Percentiles rank a stretch among this genome's conserved stretches.
Conservation (phyloP, 1,140 invertebrate species). For the Protaetia brevitarsis region DNA sequence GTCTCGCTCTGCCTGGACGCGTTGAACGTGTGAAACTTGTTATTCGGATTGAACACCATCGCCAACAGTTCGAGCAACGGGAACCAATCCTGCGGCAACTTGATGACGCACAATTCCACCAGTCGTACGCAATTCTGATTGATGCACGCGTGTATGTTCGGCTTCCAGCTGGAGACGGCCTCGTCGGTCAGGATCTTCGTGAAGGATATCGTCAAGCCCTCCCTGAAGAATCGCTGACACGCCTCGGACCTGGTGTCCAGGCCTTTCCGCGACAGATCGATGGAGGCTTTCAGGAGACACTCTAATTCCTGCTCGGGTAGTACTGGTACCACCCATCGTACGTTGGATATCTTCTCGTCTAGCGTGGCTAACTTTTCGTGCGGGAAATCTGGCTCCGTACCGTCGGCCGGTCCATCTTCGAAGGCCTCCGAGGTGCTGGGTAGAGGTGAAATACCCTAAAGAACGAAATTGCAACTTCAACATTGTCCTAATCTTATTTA, state of each 20-base stretch:
- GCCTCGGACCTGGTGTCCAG: constrained; percentile 84
- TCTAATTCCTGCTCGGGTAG: constrained; percentile 94
- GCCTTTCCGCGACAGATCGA: constrained; percentile 80
- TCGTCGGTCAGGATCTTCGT: constrained; percentile 98
- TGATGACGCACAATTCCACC: constrained; percentile 86
- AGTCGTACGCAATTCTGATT: constrained; percentile 89
- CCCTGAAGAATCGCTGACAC: constrained; percentile 93
- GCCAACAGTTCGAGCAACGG: constrained; percentile 88
- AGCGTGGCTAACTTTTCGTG: constrained; percentile 78
- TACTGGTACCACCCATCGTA: constrained; percentile 96
- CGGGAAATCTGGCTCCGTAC: constrained; percentile 75
- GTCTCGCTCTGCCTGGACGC: constrained; percentile 78
- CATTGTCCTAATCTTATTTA: no score
- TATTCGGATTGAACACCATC: constrained; percentile 66
- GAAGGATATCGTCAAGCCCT: constrained; percentile 92
- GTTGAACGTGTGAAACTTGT: constrained; percentile 88
- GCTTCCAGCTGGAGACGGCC: constrained; percentile 96
- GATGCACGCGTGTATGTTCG: constrained; percentile 94
- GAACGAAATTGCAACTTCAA: not conserved
- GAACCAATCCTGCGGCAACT: constrained; percentile 91
- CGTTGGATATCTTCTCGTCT: constrained; percentile 93
- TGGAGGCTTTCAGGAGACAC: constrained; percentile 84
- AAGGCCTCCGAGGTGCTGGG: constrained; percentile 51
- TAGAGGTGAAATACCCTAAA: constrained; percentile 22
- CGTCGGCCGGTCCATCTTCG: constrained; percentile 51